Evolutionary conservation across 1,140 invertebrate species (phyloP), one percentile per base, ranked within the genome.

Genomic region (Drosophila simulans): DNA sequence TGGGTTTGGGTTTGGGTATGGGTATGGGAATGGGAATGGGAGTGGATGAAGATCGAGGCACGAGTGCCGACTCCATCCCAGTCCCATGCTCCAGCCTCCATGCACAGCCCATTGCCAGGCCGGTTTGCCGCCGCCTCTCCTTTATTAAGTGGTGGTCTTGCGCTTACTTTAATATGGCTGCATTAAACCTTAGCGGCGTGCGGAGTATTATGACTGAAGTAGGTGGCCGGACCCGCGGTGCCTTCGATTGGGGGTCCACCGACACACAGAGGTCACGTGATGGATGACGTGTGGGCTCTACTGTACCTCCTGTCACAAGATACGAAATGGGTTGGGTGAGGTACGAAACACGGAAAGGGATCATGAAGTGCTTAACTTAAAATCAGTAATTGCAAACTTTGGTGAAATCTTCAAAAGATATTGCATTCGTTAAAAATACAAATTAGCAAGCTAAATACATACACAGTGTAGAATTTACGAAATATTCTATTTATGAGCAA

Each of bases 141-240:
- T 55, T 65, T 77, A 70, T 84, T 84, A 82, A 82, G 77, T 82
- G 74, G 74, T 74, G 74, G 70, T 82, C 75, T 85, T 78, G 69
- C 46, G 78, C 83, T 85, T 57, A 82, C 78, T 88, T 85, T 88
- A 85, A 86, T 85, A 88, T 71, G 74, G 68, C 68, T 86, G 81
- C 77, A 85, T 84, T 84, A 84, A 79, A 72, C 76, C 73, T 62
- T 43, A 53, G 62, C 77, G 60, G 74, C 74, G 74, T 88, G 78
- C 78, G 64, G 79, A 68, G 70, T 85, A 70, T 85, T 81, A 78
- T 88, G 82, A 88, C 83, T 85, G 83, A 77, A 88, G 83, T 88
- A 85, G 82, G 82, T 85, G 83, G 82, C 80, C 65, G 56, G 64
- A 51, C 73, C 69, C 83, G 59, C 64, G 49, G 68, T 57, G 60